Base-by-base conservation (phyloP, 2,113 vertebrate species). In the Montifringilla adamsi region DNA sequence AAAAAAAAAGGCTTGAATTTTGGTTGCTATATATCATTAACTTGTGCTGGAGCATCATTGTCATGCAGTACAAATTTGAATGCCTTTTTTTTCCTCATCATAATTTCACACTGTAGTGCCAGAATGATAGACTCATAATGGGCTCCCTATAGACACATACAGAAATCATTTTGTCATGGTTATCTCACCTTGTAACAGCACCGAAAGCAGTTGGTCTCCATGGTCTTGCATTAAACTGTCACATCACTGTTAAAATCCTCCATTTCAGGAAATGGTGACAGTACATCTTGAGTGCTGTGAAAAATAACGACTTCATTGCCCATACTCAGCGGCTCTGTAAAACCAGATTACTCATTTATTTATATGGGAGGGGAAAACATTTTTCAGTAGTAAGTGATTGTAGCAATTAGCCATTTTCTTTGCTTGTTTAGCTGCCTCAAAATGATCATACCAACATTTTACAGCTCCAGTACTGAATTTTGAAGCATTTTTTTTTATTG, bases 101-200 rank as follows among this genome's bases (percentile, higher is more conserved):
- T 94, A 90, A 91, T 95, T 96, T 94, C 87, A 94, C 84, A 89
- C 44, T 70, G 63, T 55, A 95, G 84, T 91, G 82, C 70, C 84
- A 97, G 63, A 50, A 79, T 89, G 95, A 96, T 89, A 94, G 77
- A 94, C 78, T 95, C 62, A 62, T 94, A 93, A 97, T 73, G 87
- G 84, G 78, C 55, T 97, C 94, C 87, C 91, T 83, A 62, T 58
- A 91, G 95, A 94, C 91, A 90, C 78, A 87, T 95, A 87, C 46
- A 94, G 87, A 95, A 94, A 95, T 97, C 70, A 89, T 91, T 95
- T 93, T 97, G 84, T 95, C 93, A 77, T 93, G 74, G 78, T 96
- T 96, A 96, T 96, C 93, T 96, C 95, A 95, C 89, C 94, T 96
- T 91, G 59, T 88, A 96, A 87, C 81, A 91, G 87, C 70, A 91